Percentiles rank a stretch among this genome's conserved stretches.
phyloP scores from a whole-genome alignment of 1,140 invertebrate species.

The Macrocentrus cingulum region DNA sequence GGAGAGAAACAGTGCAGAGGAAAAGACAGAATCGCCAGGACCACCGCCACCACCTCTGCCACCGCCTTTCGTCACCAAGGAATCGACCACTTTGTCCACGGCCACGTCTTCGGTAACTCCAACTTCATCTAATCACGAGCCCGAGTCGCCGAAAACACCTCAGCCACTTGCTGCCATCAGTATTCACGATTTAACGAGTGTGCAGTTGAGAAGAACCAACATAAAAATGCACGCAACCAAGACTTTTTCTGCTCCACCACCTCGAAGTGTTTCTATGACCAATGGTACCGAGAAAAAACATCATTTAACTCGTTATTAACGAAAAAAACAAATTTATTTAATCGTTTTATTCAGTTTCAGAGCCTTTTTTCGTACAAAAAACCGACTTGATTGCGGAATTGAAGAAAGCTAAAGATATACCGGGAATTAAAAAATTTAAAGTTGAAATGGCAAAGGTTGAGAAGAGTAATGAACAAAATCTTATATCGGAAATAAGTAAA shows the following conservation, averaged over 20 bases:
- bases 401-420: constrained; percentile 86
- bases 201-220: constrained; percentile 74
- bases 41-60: constrained; percentile 65
- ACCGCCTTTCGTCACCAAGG: constrained; percentile 34
- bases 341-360: constrained; percentile 57
- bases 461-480: constrained; percentile 75
- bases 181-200: constrained; percentile 81
- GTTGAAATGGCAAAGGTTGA: constrained; percentile 82
- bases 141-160: constrained; percentile 56
- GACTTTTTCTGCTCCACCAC: constrained; percentile 74
- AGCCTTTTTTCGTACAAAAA: constrained; percentile 75
- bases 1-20: constrained; percentile 31
- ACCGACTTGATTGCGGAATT: constrained; percentile 87
- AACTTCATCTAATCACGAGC: constrained; percentile 29
- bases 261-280: constrained; percentile 69
- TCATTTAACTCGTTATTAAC: no score
- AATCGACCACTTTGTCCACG: constrained; percentile 7
- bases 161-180: constrained; percentile 81
- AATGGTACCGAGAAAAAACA: constrained; percentile 49
- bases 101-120: not conserved
- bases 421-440: constrained; percentile 87
- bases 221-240: constrained; percentile 72
- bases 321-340: no score
- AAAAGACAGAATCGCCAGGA: constrained; percentile 35
- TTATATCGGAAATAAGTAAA: constrained; percentile 79